Evolutionary conservation across 2,797 vertebrate genomes (phyloP).

Genomic region (Onychomys leucogaster): DNA sequence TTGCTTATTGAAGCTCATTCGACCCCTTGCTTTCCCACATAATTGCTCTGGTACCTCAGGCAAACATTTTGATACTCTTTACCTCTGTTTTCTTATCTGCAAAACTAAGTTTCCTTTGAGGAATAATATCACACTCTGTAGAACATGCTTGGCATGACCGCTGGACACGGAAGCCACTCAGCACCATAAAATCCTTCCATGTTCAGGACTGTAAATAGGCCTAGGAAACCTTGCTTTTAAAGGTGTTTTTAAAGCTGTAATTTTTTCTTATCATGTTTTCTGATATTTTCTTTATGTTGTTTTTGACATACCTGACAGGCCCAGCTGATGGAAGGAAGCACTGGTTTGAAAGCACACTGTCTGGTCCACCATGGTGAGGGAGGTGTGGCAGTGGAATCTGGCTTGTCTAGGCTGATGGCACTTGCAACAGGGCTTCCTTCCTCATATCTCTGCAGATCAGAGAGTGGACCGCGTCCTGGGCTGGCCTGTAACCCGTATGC

Average conservation of each 20-base stretch:
- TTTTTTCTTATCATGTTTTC: neutral
- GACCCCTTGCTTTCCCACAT: neutral
- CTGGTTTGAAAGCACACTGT: too few relatives aligned
- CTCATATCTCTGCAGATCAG: neutral
- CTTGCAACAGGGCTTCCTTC: neutral
- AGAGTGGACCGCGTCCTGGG: neutral
- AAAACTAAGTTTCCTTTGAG: neutral
- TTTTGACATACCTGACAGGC: neutral
- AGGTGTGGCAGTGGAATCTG: neutral
- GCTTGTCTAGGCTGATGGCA: neutral
- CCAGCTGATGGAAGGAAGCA: neutral
- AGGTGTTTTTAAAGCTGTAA: neutral
- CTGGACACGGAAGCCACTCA: neutral
- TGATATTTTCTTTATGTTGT: neutral
- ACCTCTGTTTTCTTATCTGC: neutral
- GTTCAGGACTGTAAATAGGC: neutral
- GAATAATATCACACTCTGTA: neutral
- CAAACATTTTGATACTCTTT: neutral
- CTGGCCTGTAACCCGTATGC: neutral
- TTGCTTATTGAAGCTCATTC: neutral
- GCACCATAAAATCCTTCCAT: neutral
- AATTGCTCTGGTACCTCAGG: neutral
- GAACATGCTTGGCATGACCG: neutral
- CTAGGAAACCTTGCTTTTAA: slow-evolving; percentile 1
- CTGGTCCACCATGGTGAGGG: neutral